Percentiles rank a stretch among this genome's conserved stretches.
Conservation (phyloP, 2,797 vertebrate genomes). For the Platyrinchus mystaceus region DNA sequence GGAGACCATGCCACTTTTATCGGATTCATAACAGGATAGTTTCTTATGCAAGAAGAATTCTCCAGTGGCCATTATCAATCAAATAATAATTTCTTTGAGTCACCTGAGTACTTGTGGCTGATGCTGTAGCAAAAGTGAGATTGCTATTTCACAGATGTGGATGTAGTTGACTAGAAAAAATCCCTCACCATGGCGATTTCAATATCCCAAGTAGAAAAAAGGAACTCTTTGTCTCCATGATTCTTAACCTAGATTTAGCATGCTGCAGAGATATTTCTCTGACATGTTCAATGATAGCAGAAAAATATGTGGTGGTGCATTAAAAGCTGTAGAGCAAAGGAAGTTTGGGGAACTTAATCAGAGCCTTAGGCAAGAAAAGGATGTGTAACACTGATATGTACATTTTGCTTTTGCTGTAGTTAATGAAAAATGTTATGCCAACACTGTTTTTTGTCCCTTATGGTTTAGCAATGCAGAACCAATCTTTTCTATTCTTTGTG, state of each 20-base stretch:
- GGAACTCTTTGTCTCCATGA: constrained; percentile 9
- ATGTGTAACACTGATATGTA: constrained; percentile 57
- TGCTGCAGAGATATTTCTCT: constrained; percentile 61
- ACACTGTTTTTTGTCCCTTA: constrained; percentile 24
- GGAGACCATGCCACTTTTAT: neutral
- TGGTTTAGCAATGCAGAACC: constrained; percentile 56
- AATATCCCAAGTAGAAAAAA: neutral
- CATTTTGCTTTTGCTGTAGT: constrained; percentile 40
- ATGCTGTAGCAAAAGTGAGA: neutral
- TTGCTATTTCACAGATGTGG: neutral
- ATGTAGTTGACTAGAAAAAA: neutral
- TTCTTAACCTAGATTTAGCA: constrained; percentile 56
- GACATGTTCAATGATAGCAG: constrained; percentile 50
- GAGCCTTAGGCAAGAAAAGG: constrained; percentile 44
- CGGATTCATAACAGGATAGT: neutral
- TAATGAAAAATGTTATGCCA: constrained; percentile 65
- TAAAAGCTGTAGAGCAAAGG: constrained; percentile 59
- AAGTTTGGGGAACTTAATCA: constrained; percentile 62
- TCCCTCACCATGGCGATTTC: neutral
- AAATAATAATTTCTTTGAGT: constrained; percentile 1
- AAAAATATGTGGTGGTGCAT: constrained; percentile 55
- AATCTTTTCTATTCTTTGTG: constrained; percentile 47
- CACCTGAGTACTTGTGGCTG: neutral
- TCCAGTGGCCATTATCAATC: neutral
- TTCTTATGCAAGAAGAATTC: neutral